Evolutionary conservation across 2,113 vertebrate genomes (phyloP), one percentile per base, ranked within the genome.

Genomic region (Cairina moschata): DNA sequence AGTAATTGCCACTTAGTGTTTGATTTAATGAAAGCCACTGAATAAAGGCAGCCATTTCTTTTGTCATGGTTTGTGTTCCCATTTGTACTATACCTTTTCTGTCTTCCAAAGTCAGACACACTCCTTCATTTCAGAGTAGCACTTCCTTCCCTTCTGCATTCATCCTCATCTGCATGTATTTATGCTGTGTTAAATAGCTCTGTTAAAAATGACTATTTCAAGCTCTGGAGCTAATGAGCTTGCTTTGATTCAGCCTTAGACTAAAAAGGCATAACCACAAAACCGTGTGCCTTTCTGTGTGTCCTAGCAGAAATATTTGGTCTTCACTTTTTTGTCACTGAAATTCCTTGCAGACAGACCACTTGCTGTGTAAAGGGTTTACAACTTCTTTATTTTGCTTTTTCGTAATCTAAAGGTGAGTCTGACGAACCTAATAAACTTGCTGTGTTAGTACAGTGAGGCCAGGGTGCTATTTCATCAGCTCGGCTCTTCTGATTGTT

Each of bases 1-100:
- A 40, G 80, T 97, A 98, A 98, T 97, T 98, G 91, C 86, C 92
- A 97, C 93, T 98, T 97, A 93, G 88, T 90, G 86, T 83, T 96
- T 96, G 95, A 97, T 97, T 97, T 97, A 97, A 96, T 97, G 97
- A 97, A 97, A 96, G 88, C 86, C 93, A 69, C 66, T 91, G 86
- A 96, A 92, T 91, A 96, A 97, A 96, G 91, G 86, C 74, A 93
- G 85, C 86, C 91, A 94, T 96, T 97, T 97, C 86, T 89, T 91
- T 97, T 97, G 96, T 97, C 96, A 90, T 5, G 13, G 72, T 48
- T 95, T 52, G 68, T 95, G 95, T 90, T 97, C 91, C 92, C 78
- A 67, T 97, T 97, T 97, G 84, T 95, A 84, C 83, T 95, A 32
- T 89, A 96, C 83, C 75, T 98, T 94, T 55, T 83, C 81, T 89